These are phyloP conservation scores for Glyphotaelius pellucidus DNA, from an alignment of 2,888 invertebrate species.

Conservation along the genomic window DNA sequence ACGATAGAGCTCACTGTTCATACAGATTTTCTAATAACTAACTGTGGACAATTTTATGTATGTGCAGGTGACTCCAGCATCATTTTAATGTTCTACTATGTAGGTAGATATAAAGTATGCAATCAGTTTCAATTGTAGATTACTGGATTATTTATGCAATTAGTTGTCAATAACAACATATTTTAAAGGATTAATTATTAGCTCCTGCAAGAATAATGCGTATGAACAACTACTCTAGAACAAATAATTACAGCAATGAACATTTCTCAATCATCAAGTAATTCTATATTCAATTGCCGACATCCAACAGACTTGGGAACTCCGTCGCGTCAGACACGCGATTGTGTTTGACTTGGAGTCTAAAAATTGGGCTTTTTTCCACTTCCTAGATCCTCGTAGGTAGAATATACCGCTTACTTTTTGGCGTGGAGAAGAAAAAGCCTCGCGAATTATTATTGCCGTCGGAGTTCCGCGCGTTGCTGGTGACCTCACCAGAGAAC, in stretches of 20 bases:
- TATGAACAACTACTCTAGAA: neutral
- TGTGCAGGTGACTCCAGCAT: neutral
- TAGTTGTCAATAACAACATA: neutral
- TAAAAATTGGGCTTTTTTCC: constrained; percentile 16
- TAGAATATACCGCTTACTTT: neutral
- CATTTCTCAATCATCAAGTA: neutral
- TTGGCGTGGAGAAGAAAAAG: constrained; percentile 8
- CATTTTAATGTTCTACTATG: neutral
- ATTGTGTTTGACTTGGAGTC: constrained; percentile 12
- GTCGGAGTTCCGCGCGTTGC: constrained; percentile 29
- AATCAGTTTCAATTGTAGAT: too few species aligned
- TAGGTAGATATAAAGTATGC: neutral
- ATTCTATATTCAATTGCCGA: neutral
- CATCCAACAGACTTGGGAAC: neutral
- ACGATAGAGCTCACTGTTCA: neutral
- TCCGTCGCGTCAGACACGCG: constrained; percentile 20
- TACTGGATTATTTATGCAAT: too few species aligned
- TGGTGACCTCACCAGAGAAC: constrained; percentile 41
- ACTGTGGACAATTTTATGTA: neutral
- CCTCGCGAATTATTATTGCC: constrained; percentile 27
- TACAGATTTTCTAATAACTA: neutral
- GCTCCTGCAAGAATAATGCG: neutral
- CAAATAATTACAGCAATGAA: neutral
- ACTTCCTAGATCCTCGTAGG: constrained; percentile 37
- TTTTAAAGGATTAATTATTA: neutral